Evolutionary conservation across 2,888 invertebrate species (phyloP), one percentile per base, ranked within the genome.

Genomic region (Pollenia griseotomentosa): DNA sequence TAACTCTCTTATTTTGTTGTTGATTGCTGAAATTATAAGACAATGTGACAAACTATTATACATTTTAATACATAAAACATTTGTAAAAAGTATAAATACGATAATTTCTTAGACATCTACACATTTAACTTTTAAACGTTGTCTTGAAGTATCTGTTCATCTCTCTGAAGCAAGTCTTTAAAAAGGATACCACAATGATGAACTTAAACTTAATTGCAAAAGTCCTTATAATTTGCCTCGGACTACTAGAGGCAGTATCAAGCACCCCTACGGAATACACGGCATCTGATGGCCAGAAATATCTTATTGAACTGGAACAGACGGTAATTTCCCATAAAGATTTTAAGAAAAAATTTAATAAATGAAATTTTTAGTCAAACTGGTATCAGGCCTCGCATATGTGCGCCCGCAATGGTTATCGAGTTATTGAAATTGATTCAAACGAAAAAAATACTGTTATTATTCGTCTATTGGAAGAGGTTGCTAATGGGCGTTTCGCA

Each of bases 321-420:
- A 80, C 74, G 79, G 84, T 85, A 71, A 55, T 33, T 51, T 51
- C 9, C 4, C 33, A 33, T 33, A 4, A 33, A 33, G 33, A 44
- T 44, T 33, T 42, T 44, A 55, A 51, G 5, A 46, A 19, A 65
- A 51, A 19, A 19, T 19, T 1, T 14, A 14, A 14, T 57, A 46
- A 77, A 40, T 9, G 2, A 33, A 33, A 33, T 2, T 33, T 51
- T 7, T 42, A 83, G 83, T 83, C 73, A 14, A 83, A 79, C 59
- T 83, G 78, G 78, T 66, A 66, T 53, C 23, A 83, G 11, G 83
- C 83, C 4, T 65, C 14, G 14, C 51, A 73, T 59, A 59, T 73
- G 23, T 83, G 83, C 66, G 66, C 83, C 7, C 65, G 71, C 11
- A 16, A 55, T 10, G 46, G 73, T n/a, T 40, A n/a, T 11, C 71